Base-by-base conservation (phyloP, 2,888 invertebrate species). In the Tortrix viridana region DNA sequence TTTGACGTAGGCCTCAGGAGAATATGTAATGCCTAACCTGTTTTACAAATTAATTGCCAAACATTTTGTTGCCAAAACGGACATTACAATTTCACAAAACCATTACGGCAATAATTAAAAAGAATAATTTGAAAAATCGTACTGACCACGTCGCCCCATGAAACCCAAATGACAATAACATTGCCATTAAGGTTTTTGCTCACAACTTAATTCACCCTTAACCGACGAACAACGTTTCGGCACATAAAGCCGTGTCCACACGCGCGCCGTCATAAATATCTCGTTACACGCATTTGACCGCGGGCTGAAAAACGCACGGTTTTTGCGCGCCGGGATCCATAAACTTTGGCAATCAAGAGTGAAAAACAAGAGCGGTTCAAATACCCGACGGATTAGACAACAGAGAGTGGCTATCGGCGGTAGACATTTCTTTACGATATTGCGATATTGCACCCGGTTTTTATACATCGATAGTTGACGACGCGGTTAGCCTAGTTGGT, bases 291-390 rank as follows among this genome's bases (percentile, higher is more conserved):
- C 77, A 77, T 80, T 81, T 79, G 71, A 67, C 67, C 71, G 71
- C 66, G 70, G 67, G 73, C 73, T 74, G 81, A 75, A 86, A 81
- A 86, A 85, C 79, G 72, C 75, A 76, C 73, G 72, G 75, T 85
- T 88, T 86, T 87, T 85, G 79, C 72, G 67, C 71, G 69, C 70
- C 71, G 69, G 74, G 74, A 74, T 72, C 79, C 77, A 76, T 77
- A 72, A 88, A 87, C 76, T 88, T 88, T 85, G 41, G 80, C 84
- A 86, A 88, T 88, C 85, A 85, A 77, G 79, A 72, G 76, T 71
- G 71, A 76, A 82, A 84, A 87, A 84, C 82, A 81, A 80, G 77
- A 65, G 67, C 74, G 74, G 73, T 76, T 66, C 53, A 43, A 50
- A 62, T 52, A 47, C 49, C 55, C 56, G 20, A 44, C 62, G 44